Base-by-base conservation (phyloP, 2,113 vertebrate genomes). In the Himantopus leucocephalus region DNA sequence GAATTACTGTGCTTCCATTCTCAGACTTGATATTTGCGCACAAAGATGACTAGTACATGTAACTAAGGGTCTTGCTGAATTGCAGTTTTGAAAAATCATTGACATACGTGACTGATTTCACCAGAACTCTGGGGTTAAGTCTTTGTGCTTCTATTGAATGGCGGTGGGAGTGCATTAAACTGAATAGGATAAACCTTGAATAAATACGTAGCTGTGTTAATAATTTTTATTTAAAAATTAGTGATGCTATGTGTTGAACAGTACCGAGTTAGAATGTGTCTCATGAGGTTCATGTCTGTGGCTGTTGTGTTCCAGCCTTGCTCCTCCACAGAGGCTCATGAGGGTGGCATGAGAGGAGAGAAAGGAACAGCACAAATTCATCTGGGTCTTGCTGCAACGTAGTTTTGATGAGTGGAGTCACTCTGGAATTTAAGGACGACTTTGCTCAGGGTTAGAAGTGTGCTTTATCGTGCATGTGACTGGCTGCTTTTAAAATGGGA, bases 41-140 rank as follows among this genome's bases (percentile, higher is more conserved):
- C 71, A 50, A 3, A 68, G 17, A 27, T 73, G 45, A 39, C 53
- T 6, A 4, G 22, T 35, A 4, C 1, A 0, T 34, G 3, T 71
- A 85, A 5, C 39, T 41, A 19, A 1, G 29, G 17, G 45, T 68
- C 24, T 70, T 66, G 14, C 1, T 63, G 58, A 82, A 66, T 32
- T 26, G 53, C 20, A 18, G 5, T 39, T 86, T 58, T 89, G 70
- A 94, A 64, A 68, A 82, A 32, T 53, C 29, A 5, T 18, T 73
- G 52, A 9, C n/a, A 17, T 13, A 4, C 3, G 0, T 75, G 37
- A 41, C 53, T 60, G 10, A 89, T 71, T 77, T 35, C 24, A 58
- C 37, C 48, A 76, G 43, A 92, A 48, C 39, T 81, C 43, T 34
- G 55, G 85, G 75, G 47, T 48, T 78, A 55, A 55, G 11, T 72